Conservation (phyloP, 2,797 vertebrate genomes). For the Argya squamiceps region DNA sequence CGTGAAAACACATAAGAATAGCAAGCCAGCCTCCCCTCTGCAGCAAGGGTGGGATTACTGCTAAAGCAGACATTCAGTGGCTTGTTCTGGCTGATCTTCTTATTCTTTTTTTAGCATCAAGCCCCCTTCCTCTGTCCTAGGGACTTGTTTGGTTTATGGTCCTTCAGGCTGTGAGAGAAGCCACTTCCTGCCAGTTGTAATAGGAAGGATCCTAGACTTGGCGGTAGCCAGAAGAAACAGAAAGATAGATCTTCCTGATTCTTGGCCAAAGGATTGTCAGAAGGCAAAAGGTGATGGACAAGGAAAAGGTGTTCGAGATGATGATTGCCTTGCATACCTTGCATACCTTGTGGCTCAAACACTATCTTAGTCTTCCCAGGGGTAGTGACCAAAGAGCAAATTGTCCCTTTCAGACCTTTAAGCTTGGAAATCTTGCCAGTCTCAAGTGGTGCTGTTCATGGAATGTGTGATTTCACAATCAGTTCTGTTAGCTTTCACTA, state of each 20-base stretch:
- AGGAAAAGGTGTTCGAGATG: neutral
- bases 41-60: neutral
- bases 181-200: neutral
- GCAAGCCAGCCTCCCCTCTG: neutral
- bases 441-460: neutral
- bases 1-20: neutral
- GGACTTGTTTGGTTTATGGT: neutral
- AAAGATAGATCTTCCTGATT: neutral
- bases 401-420: neutral
- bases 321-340: neutral
- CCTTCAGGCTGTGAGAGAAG: neutral
- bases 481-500: neutral
- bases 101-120: neutral
- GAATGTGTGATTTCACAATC: neutral
- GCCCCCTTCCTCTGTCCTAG: neutral
- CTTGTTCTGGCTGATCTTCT: neutral
- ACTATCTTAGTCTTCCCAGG: neutral
- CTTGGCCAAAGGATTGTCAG: neutral
- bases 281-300: neutral
- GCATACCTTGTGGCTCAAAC: neutral
- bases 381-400: neutral
- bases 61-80: neutral
- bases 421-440: neutral
- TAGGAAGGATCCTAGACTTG: neutral
- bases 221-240: neutral